Evolutionary conservation across 2,113 vertebrate genomes (phyloP), one percentile per base, ranked within the genome.

Genomic region (Grantiella picta): DNA sequence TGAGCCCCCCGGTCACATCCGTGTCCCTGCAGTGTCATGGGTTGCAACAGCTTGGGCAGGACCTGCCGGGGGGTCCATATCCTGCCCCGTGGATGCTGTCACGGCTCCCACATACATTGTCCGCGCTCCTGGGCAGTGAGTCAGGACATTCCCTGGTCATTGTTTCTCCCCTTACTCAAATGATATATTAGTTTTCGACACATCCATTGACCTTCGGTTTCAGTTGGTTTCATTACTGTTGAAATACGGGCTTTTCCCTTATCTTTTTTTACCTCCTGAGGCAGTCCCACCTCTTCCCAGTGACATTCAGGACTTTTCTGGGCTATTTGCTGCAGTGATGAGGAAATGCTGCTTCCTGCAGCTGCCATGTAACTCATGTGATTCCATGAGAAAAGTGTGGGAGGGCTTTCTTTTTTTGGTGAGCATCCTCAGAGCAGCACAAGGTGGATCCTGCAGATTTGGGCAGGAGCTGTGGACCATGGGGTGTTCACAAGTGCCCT

Each of bases 281-380:
- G 57, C 64, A 65, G 70, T 95, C 69, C 92, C 90, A 94, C n/a
- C 83, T 91, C 92, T 86, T 76, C 42, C 65, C 88, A 94, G 49
- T 91, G 96, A 94, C 92, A 95, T 73, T 88, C 87, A 89, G 95
- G 92, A 91, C 61, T 97, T 95, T 95, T 87, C 83, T 68, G 86
- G 88, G 65, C 63, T 42, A 35, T 94, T 90, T 66, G 86, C 78
- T 91, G 66, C 13, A 22, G 79, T 0, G 85, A 96, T 92, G 91
- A 91, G 96, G 94, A 95, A 97, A 95, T 10, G 59, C 69, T 1
- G 66, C 86, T 97, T 96, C 95, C 95, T 92, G 82, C 92, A 40
- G 90, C 61, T 5, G 68, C 56, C 68, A 16, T 17, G 4, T 40
- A 82, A 9, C 94, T 96, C 84, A 84, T 92, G 91, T 95, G 90